A percentile compares a stretch with the other conserved stretches of the same genome.
These are phyloP conservation scores for Phengaris arion DNA, from an alignment of 2,888 invertebrate genomes.

Conservation along the genomic window DNA sequence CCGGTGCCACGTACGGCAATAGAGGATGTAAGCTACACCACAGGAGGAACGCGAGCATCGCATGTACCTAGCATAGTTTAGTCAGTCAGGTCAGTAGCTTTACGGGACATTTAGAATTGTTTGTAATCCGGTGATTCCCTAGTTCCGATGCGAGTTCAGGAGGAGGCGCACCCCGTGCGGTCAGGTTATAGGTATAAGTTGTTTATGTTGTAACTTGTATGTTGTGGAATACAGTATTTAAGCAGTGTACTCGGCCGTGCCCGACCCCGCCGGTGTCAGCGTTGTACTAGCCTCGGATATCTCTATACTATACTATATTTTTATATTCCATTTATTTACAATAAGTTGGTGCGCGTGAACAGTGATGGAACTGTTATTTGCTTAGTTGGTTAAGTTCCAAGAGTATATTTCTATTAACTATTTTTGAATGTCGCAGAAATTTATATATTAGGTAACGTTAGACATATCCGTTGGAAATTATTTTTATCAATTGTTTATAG, in stretches of 20 bases:
- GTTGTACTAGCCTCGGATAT: conserved; percentile 23
- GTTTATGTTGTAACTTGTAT: conserved; percentile 51
- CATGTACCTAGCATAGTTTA: conserved; percentile 34
- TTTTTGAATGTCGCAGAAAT: conserved; percentile 12
- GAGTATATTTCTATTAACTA: conserved; percentile 9
- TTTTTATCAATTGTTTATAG: conserved; percentile 45
- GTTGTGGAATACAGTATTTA: conserved; percentile 46
- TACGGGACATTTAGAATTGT: conserved; percentile 39
- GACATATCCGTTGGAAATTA: conserved; percentile 70
- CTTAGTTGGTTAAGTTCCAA: conserved; percentile 8
- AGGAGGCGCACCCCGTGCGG: conserved; percentile 43
- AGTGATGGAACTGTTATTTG: not conserved
- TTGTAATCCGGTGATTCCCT: conserved; percentile 39
- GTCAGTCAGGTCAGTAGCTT: conserved; percentile 36
- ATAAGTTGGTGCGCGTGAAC: conserved; percentile 14
- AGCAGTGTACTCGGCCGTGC: conserved; percentile 37
- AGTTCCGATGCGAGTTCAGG: conserved; percentile 40
- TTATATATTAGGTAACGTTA: conserved; percentile 53
- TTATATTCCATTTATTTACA: conserved; percentile 13
- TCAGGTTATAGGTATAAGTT: conserved; percentile 54
- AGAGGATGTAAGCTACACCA: not conserved
- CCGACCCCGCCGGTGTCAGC: conserved; percentile 40
- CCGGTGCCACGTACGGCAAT: conserved; percentile 12
- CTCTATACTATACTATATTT: conserved; percentile 15
- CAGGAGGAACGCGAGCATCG: not conserved